Conservation (phyloP, 2,797 vertebrate genomes). For the Paratrypauchen microcephalus region DNA sequence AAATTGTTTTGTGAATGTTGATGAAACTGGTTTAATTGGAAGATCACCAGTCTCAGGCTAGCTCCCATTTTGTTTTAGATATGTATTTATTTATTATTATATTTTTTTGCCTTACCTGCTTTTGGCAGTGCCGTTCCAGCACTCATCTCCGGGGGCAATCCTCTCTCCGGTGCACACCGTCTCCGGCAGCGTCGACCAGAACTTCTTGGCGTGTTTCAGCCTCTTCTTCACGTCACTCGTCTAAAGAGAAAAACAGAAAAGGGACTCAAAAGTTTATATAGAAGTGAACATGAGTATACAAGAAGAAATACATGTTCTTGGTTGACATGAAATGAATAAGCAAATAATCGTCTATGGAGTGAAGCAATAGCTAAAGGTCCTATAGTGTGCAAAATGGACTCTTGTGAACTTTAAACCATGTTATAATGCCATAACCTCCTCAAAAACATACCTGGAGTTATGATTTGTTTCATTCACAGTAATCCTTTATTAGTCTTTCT, state of each 20-base stretch:
- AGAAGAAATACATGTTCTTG: background rate
- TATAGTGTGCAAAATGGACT: too few species aligned
- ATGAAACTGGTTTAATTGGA: background rate
- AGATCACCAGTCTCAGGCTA: background rate
- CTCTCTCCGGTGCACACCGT: conserved; percentile 87
- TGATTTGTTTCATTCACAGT: too few species aligned
- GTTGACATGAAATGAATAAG: too few species aligned
- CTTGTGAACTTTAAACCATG: too few species aligned
- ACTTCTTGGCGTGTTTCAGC: conserved; percentile 94
- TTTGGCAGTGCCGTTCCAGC: conserved; percentile 94
- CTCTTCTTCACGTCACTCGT: conserved; percentile 94
- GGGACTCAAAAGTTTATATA: background rate
- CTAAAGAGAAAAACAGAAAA: conserved; percentile 58
- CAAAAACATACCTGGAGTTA: too few species aligned
- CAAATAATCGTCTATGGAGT: too few species aligned
- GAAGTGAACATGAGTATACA: background rate
- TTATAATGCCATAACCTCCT: too few species aligned
- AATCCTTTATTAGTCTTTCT: too few species aligned
- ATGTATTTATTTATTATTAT: background rate
- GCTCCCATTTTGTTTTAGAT: background rate
- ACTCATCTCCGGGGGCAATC: conserved; percentile 86
- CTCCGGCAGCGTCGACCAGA: conserved; percentile 95
- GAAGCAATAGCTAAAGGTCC: too few species aligned
- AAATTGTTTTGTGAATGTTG: background rate
- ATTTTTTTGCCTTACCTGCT: conserved; percentile 82